Base-by-base conservation (phyloP, 2,797 vertebrate species). In the Notolabrus celidotus region DNA sequence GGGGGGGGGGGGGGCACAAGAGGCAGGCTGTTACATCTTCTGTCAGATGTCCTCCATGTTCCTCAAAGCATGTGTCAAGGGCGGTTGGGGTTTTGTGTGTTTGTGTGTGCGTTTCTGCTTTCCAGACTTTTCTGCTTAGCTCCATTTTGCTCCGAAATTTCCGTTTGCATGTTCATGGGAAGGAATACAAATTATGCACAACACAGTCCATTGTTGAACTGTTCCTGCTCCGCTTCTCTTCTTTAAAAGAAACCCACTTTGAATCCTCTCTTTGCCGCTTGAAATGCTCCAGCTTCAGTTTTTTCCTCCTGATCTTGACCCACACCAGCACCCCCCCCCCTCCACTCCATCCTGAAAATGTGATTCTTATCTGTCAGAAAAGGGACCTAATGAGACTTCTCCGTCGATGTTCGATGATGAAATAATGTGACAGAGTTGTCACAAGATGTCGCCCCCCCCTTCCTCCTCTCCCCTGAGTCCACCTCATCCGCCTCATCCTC, bases 381-480 rank as follows among this genome's bases (percentile, higher is more conserved):
- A 23, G 57, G n/a, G 46, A 59, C 43, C 51, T 88, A 84, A 86
- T 79, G 82, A 85, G 76, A 56, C 29, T 63, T 60, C 54, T 52
- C 33, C 11, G 27, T 63, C 63, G n/a, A 58, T 83, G 83, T 23
- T 61, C 63, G 27, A 58, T 83, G 83, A 85, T 88, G 72, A 86
- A 84, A 87, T 80, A 79, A 75, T 53, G 51, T 81, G 81, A 84
- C 81, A 85, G 55, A 77, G 75, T 59, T 83, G 78, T 86, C 77
- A 78, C 43, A 64, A 76, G 77, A 83, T 75, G 79, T 68, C 49
- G 10, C 62, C 22, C 56, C 25, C 23, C 42, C 10, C 19, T 2
- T 19, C 61, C 33, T 39, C 38, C n/a, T n/a, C 19, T 45, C 74
- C 51, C 29, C 43, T 6, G 60, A 58, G 74, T 59, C 69, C 43